Percentiles rank a stretch among this genome's conserved stretches.
These are phyloP conservation scores for Nanorana parkeri DNA, from an alignment of 2,113 vertebrate genomes.

Conservation along the genomic window DNA sequence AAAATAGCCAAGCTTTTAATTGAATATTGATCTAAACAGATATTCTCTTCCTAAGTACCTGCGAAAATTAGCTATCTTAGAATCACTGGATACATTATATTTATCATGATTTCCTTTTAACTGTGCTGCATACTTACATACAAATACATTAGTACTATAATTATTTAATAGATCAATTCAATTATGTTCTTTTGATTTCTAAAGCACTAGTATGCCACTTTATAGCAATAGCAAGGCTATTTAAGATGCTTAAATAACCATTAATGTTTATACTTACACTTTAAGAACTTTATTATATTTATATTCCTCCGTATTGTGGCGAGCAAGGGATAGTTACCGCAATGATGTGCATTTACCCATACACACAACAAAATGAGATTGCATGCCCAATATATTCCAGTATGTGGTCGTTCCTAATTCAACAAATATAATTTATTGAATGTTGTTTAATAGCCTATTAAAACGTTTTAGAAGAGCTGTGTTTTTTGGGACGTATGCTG, in stretches of 20 bases:
- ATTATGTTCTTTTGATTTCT: constrained; percentile 64
- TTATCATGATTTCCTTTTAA: constrained; percentile 62
- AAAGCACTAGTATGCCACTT: constrained; percentile 41
- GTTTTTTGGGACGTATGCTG: too few species aligned
- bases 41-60: constrained; percentile 63
- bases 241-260: constrained; percentile 21
- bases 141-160: constrained; percentile 59
- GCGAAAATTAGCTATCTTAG: constrained; percentile 63
- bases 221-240: constrained; percentile 36
- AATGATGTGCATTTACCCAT: constrained; percentile 12
- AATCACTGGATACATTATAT: constrained; percentile 65
- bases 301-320: neutral
- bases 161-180: constrained; percentile 65
- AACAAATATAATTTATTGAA: too few species aligned
- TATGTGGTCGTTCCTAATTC: neutral
- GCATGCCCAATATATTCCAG: neutral
- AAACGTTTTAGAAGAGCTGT: too few species aligned
- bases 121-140: constrained; percentile 53
- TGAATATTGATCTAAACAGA: constrained; percentile 74
- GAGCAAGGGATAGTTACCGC: neutral
- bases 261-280: constrained; percentile 14
- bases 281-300: constrained; percentile 5
- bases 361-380: neutral
- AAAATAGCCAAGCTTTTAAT: constrained; percentile 65
- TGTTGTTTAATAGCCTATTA: too few species aligned